phyloP scores from a whole-genome alignment of 2,888 invertebrate species.

The Chalcis sispes region DNA sequence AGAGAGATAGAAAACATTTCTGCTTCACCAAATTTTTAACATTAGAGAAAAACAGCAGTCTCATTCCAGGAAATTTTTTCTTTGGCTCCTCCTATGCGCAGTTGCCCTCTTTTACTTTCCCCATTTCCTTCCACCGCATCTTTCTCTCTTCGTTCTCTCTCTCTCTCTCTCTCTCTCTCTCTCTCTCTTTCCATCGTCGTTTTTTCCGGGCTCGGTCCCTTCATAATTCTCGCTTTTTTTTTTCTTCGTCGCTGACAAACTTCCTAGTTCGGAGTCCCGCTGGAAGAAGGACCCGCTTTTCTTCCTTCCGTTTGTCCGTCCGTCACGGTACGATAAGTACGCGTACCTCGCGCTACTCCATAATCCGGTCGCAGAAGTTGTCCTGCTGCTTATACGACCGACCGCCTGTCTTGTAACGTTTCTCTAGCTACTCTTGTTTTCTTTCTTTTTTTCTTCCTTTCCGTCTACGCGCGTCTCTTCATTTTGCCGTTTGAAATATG shows the following conservation, averaged over 20 bases:
- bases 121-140: constrained; percentile 2
- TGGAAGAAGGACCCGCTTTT: constrained; percentile 40
- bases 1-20: too few relatives aligned
- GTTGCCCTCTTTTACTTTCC: neutral
- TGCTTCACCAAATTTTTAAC: too few relatives aligned
- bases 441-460: neutral
- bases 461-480: neutral
- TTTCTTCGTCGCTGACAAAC: constrained; percentile 51
- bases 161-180: constrained; percentile 33
- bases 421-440: neutral
- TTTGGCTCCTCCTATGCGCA: constrained; percentile 11
- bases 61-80: constrained; percentile 12
- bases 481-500: neutral
- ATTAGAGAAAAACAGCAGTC: too few relatives aligned
- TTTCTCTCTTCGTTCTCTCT: constrained; percentile 27
- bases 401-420: neutral
- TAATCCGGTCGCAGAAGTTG: neutral
- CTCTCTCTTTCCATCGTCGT: neutral
- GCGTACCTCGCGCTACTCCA: constrained; percentile 20
- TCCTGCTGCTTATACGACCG: too few relatives aligned
- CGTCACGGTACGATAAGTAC: constrained; percentile 69
- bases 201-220: constrained; percentile 52
- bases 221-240: constrained; percentile 55
- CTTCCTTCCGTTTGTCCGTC: constrained; percentile 66
- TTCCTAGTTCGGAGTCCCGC: constrained; percentile 44